Base-by-base conservation (phyloP, 2,113 vertebrate genomes). In the Choloepus hoffmanni region DNA sequence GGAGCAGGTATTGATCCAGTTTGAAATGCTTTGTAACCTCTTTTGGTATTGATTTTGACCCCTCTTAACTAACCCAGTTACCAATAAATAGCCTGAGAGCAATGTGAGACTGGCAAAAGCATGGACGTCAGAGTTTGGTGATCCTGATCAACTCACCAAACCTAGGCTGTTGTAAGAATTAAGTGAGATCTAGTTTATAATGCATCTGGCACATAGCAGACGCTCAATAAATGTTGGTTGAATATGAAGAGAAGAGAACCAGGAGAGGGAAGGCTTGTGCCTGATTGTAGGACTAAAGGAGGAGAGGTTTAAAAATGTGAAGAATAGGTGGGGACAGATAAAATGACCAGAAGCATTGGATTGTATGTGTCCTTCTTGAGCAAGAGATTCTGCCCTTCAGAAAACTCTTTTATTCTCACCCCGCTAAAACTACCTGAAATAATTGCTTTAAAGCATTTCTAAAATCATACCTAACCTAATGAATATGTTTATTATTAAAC, bases 1-100 rank as follows among this genome's bases (percentile, higher is more conserved):
- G 99, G 99, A 98, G 99, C 99, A 99, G 99, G 99, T 99, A 99
- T 40, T 21, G 14, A 9, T 9, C 15, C 13, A 15, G 6, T 36
- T 72, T 3, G 2, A 36, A 81, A 33, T 82, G 36, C 36, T 30
- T 1, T 12, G 13, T 77, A 43, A 65, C 21, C n/a, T 93, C 50
- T 72, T 23, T 53, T 26, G 14, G 7, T 33, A 3, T 21, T 63
- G 26, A 33, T 48, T 16, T 48, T 79, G 6, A 50, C 30, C 5
- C 67, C 65, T 28, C 13, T 60, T 90, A 40, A 14, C 10, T 30
- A 23, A 36, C 33, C 26, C 30, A 0, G 3, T 77, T 48, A 16
- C 23, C 26, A 40, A 58, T 2, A 3, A 16, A 21, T 33, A 30
- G 16, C n/a, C 55, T 4, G 2, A 58, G 28, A 77, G 11, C 18